phyloP scores from a whole-genome alignment of 2,888 invertebrate genomes.

The Luperina testacea region DNA sequence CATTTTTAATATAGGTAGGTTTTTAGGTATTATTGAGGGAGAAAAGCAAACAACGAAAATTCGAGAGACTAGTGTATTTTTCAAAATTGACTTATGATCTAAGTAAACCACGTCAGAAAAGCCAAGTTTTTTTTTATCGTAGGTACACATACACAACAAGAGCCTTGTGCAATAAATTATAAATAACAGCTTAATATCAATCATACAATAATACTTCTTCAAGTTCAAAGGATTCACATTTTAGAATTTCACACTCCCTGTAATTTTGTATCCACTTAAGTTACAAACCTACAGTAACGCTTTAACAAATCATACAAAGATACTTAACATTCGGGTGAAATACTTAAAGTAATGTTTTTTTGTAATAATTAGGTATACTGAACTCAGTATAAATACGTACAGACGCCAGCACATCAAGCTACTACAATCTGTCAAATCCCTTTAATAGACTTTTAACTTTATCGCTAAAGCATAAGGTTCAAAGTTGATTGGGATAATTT shows the following conservation, averaged over 20 bases:
- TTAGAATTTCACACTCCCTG: constrained; percentile 48
- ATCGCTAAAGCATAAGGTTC: too few relatives aligned
- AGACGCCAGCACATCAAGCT: too few relatives aligned
- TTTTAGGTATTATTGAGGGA: background rate
- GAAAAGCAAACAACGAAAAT: constrained; percentile 39
- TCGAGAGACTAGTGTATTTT: constrained; percentile 76
- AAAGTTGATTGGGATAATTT: too few relatives aligned
- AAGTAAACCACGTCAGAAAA: constrained; percentile 65
- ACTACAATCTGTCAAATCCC: too few relatives aligned
- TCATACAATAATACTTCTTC: constrained; percentile 56
- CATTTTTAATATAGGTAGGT: background rate
- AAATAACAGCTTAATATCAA: constrained; percentile 57
- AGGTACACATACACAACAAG: constrained; percentile 61
- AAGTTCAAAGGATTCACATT: constrained; percentile 39
- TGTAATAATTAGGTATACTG: constrained; percentile 64
- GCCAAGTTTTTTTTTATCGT: constrained; percentile 67
- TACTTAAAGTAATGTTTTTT: constrained; percentile 61
- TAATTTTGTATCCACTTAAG: constrained; percentile 27
- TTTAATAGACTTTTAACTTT: too few relatives aligned
- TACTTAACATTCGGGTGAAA: constrained; percentile 53
- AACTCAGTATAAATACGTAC: constrained; percentile 61
- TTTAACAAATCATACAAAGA: constrained; percentile 53
- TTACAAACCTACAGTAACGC: constrained; percentile 20
- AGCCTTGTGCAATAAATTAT: constrained; percentile 69
- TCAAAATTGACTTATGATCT: constrained; percentile 69